These are phyloP conservation scores for Propithecus deckenii DNA, from an alignment of 2,797 vertebrate genomes.

Conservation along the genomic window DNA sequence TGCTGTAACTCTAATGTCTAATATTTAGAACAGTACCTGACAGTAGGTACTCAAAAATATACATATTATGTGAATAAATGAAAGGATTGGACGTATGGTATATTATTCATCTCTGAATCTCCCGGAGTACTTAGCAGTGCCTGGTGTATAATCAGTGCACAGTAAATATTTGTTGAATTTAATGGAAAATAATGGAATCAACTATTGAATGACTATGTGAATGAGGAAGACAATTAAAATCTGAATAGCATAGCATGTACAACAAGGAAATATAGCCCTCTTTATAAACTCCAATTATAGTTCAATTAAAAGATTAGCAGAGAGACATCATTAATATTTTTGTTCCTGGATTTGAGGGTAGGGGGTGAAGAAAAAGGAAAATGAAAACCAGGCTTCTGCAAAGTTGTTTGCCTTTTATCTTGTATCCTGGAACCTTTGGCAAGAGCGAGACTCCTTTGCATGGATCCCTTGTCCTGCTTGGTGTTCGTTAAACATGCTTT, in stretches of 20 bases:
- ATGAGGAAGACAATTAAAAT: constrained; percentile 29
- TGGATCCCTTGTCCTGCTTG: constrained; percentile 30
- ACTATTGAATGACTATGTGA: background rate
- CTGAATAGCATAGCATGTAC: background rate
- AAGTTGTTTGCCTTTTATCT: constrained; percentile 60
- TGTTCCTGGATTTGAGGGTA: background rate
- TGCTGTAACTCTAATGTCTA: background rate
- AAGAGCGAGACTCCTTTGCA: constrained; percentile 6
- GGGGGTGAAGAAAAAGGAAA: background rate
- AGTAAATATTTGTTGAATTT: constrained; percentile 13
- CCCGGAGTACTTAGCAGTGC: background rate
- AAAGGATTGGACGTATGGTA: background rate
- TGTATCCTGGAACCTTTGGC: constrained; percentile 65
- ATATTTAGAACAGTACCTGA: background rate
- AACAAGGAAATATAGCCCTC: background rate
- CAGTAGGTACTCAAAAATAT: background rate
- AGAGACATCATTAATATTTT: background rate
- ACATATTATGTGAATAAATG: background rate
- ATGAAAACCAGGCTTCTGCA: background rate
- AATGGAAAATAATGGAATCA: constrained; percentile 23
- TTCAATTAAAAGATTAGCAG: background rate
- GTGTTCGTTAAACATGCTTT: constrained; percentile 52
- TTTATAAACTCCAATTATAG: background rate
- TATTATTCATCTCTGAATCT: background rate
- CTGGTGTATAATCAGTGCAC: background rate